Percentiles rank a stretch among this genome's conserved stretches.
Conservation (phyloP, 53 echinoderm and acorn worm species). For the Antedon mediterranea region DNA sequence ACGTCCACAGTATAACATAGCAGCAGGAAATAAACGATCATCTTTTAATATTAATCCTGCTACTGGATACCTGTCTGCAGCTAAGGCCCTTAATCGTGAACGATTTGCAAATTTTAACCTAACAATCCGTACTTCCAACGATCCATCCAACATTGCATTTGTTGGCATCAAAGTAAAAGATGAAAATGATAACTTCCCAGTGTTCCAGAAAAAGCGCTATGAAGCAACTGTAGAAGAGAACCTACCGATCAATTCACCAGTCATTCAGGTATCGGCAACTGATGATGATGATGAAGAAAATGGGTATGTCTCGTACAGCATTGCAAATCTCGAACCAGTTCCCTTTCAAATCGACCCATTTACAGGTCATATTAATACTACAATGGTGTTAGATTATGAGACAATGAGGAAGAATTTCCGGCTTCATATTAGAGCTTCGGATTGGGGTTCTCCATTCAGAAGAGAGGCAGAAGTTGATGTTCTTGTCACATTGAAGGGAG, state of each 20-base stretch:
- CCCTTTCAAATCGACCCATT: slow-evolving; percentile 88
- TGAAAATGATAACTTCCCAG: slow-evolving; percentile 85
- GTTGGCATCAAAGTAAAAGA: slow-evolving; percentile 48
- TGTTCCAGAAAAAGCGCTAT: slow-evolving; percentile 48
- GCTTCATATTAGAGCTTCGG: slow-evolving; percentile 70
- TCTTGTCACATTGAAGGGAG: slow-evolving; percentile 33
- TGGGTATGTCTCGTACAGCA: slow-evolving; percentile 87
- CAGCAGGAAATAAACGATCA: slow-evolving; percentile 19
- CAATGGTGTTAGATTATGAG: slow-evolving; percentile 71
- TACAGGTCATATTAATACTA: slow-evolving; percentile 79
- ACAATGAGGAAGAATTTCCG: slow-evolving; percentile 70
- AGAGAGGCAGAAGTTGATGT: slow-evolving; percentile 74
- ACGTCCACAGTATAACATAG: slow-evolving; percentile 29
- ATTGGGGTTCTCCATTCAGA: slow-evolving; percentile 84
- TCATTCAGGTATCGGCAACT: slow-evolving; percentile 38
- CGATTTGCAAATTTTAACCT: slow-evolving; percentile 39
- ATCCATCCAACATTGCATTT: slow-evolving; percentile 21
- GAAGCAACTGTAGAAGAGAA: slow-evolving; percentile 55
- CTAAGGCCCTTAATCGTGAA: slow-evolving; percentile 49
- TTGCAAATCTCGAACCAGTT: slow-evolving; percentile 76
- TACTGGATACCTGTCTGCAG: slow-evolving; percentile 50
- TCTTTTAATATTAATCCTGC: slow-evolving; percentile 46
- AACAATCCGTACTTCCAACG: slow-evolving; percentile 24
- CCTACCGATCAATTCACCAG: slow-evolving; percentile 28
- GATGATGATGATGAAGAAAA: slow-evolving; percentile 80